Evolutionary conservation across 2,888 invertebrate species (phyloP).

Genomic region (Xestobium rufovillosum): DNA sequence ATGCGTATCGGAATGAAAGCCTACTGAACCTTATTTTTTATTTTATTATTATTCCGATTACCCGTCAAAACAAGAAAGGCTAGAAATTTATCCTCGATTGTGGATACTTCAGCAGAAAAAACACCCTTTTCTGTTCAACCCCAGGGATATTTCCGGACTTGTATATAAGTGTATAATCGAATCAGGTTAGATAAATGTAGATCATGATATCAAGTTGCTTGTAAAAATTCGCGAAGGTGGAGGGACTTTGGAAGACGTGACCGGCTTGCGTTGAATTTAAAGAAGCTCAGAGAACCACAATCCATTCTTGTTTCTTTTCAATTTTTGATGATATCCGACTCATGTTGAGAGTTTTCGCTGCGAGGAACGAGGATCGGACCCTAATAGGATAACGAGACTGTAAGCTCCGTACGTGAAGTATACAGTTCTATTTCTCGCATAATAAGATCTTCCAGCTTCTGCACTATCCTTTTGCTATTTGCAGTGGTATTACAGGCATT

Average conservation of each 20-base stretch:
- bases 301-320: conserved; percentile 29
- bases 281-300: conserved; percentile 22
- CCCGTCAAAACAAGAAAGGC: too few relatives aligned
- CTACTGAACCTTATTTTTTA: too few relatives aligned
- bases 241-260: conserved; percentile 25
- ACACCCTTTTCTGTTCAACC: too few relatives aligned
- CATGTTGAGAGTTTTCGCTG: conserved; percentile 20
- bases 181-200: conserved; percentile 19
- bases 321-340: conserved; percentile 29
- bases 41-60: too few relatives aligned
- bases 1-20: too few relatives aligned
- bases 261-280: conserved; percentile 27
- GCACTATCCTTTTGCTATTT: too few relatives aligned
- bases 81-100: too few relatives aligned
- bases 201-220: conserved; percentile 15
- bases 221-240: conserved; percentile 17
- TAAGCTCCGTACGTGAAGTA: conserved; percentile 3
- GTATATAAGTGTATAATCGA: conserved; percentile 19
- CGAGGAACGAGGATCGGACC: conserved; percentile 17
- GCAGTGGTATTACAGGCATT: too few relatives aligned
- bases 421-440: too few relatives aligned
- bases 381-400: conserved; percentile 19
- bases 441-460: too few relatives aligned
- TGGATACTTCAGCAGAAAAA: too few relatives aligned
- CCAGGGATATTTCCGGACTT: too few relatives aligned